Conservation (phyloP, 1,140 invertebrate species). For the Microvelia longipes region DNA sequence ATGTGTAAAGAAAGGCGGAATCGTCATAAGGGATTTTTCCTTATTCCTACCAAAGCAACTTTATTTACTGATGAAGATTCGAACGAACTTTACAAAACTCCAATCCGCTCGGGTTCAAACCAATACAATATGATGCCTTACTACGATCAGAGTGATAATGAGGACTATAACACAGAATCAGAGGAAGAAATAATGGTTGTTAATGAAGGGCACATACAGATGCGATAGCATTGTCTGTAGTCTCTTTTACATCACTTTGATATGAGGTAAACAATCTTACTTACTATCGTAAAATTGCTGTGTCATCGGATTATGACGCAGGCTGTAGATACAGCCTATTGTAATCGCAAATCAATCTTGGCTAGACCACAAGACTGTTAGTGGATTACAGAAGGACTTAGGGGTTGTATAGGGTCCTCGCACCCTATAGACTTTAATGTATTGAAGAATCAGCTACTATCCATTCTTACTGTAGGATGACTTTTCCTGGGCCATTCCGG, state of each 20-base stretch:
- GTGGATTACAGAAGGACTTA: no score
- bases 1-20: not conserved
- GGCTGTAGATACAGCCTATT: no score
- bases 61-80: not conserved
- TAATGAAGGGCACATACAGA: not conserved
- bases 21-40: not conserved
- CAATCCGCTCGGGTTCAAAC: not conserved
- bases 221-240: not conserved
- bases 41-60: not conserved
- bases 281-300: no score
- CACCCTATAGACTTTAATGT: no score
- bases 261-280: no score
- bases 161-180: not conserved
- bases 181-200: conserved; percentile 5
- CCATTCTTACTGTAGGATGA: no score
- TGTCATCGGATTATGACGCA: no score
- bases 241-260: not conserved
- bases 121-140: conserved; percentile 2
- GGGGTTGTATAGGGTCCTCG: no score
- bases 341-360: no score
- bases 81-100: not conserved
- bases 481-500: no score
- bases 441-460: no score
- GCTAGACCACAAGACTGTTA: no score
- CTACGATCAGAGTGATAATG: conserved; percentile 2